Evolutionary conservation across 30 jellyfish, hydroid and myxozoan species (phyloP).

Genomic region (Turritopsis rubra): DNA sequence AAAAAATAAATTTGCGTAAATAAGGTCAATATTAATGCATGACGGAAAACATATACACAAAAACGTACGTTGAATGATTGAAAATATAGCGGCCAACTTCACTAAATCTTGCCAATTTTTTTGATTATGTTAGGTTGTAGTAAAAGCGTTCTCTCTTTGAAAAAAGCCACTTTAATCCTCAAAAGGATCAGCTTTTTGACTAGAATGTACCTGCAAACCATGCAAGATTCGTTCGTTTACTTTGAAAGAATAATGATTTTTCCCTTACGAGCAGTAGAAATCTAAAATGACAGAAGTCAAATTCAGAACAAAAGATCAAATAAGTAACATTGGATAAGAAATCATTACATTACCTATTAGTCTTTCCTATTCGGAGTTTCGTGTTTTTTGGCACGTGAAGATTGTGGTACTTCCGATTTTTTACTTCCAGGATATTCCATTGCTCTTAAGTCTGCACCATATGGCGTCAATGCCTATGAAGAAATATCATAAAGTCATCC

Average conservation of each 20-base stretch:
- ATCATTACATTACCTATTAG: too few species aligned
- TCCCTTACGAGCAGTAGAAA: not conserved
- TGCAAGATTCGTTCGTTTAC: not conserved
- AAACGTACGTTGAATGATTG: not conserved
- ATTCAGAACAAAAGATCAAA: too few species aligned
- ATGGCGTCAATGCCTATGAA: slow-evolving; percentile 23
- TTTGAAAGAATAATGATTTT: not conserved
- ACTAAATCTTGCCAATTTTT: not conserved
- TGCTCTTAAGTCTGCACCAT: slow-evolving; percentile 31
- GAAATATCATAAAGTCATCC: not conserved
- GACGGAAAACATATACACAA: not conserved
- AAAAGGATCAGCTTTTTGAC: not conserved
- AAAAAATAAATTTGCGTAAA: not conserved
- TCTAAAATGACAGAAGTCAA: too few species aligned
- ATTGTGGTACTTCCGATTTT: slow-evolving; percentile 28
- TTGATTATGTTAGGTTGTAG: not conserved
- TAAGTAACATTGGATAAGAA: too few species aligned
- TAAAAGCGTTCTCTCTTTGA: not conserved
- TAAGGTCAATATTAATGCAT: not conserved
- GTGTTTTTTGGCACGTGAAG: not conserved
- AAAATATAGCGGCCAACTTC: not conserved
- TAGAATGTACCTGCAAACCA: not conserved
- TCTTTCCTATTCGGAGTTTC: slow-evolving; percentile 3
- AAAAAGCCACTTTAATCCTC: not conserved
- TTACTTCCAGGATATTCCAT: slow-evolving; percentile 34